Conservation (phyloP, 2,888 invertebrate genomes). For the Synanthedon myopaeformis region DNA sequence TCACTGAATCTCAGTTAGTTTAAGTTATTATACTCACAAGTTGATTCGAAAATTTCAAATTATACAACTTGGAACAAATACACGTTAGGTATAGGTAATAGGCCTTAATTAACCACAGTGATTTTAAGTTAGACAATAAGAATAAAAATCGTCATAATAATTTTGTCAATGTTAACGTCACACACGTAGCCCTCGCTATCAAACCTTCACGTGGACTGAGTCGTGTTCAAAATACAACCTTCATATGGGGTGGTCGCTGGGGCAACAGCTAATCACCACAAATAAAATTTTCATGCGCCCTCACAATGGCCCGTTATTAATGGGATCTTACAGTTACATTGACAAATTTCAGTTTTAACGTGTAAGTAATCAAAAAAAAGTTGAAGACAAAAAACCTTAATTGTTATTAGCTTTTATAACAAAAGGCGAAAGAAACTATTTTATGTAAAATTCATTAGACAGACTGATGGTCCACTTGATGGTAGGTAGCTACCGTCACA, state of each 20-base stretch:
- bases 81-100: too few species aligned
- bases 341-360: too few species aligned
- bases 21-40: too few species aligned
- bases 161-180: not conserved
- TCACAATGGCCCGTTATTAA: conserved; percentile 1
- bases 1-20: not conserved
- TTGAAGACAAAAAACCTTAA: too few species aligned
- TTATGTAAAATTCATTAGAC: too few species aligned
- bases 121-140: not conserved
- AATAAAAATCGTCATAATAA: not conserved
- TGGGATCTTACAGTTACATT: too few species aligned
- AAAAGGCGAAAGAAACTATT: not conserved
- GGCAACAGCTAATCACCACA: conserved; percentile 63
- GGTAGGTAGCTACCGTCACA: too few species aligned
- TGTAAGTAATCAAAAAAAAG: too few species aligned
- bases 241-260: conserved; percentile 39
- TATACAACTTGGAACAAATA: too few species aligned
- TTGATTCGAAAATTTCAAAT: too few species aligned
- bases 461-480: too few species aligned
- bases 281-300: conserved; percentile 49
- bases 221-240: conserved; percentile 50
- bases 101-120: not conserved
- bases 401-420: too few species aligned
- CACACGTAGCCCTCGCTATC: conserved; percentile 23
- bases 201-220: conserved; percentile 52